These are phyloP conservation scores for Lycaena phlaeas DNA, from an alignment of 2,888 invertebrate genomes.

Conservation along the genomic window DNA sequence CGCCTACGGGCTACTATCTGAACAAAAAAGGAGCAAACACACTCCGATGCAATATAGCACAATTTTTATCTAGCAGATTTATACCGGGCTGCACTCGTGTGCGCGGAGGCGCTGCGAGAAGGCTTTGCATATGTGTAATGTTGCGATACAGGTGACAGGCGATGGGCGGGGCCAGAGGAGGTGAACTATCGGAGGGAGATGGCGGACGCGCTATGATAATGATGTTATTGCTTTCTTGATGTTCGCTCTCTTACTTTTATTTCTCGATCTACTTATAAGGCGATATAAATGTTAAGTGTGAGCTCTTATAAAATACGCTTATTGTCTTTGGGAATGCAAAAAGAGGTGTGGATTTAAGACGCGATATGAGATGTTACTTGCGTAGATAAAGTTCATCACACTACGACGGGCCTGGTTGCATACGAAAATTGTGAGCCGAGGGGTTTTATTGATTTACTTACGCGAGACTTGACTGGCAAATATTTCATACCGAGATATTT, in stretches of 20 bases:
- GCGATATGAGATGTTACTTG: conserved; percentile 36
- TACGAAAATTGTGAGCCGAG: not conserved
- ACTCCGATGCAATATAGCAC: conserved; percentile 53
- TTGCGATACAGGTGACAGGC: conserved; percentile 72
- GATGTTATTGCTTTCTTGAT: conserved; percentile 73
- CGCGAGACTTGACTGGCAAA: not conserved
- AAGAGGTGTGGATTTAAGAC: conserved; percentile 62
- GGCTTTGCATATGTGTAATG: conserved; percentile 74
- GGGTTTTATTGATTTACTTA: conserved; percentile 3
- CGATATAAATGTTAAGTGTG: conserved; percentile 69
- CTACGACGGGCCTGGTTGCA: conserved; percentile 32
- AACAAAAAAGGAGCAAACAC: conserved; percentile 49
- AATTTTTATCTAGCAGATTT: conserved; percentile 72
- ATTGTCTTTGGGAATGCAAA: conserved; percentile 67
- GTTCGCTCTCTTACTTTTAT: conserved; percentile 67
- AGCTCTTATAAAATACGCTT: conserved; percentile 68
- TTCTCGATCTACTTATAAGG: conserved; percentile 71
- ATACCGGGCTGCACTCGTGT: conserved; percentile 36
- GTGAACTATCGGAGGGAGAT: conserved; percentile 71
- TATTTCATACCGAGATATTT: not conserved
- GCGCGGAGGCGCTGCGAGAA: conserved; percentile 50
- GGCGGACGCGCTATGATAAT: conserved; percentile 71
- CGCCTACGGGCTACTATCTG: conserved; percentile 59
- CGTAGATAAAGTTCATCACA: conserved; percentile 49
- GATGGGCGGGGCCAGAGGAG: conserved; percentile 64